These are phyloP conservation scores for Oplegnathus fasciatus DNA, from an alignment of 2,113 vertebrate species.

Conservation along the genomic window DNA sequence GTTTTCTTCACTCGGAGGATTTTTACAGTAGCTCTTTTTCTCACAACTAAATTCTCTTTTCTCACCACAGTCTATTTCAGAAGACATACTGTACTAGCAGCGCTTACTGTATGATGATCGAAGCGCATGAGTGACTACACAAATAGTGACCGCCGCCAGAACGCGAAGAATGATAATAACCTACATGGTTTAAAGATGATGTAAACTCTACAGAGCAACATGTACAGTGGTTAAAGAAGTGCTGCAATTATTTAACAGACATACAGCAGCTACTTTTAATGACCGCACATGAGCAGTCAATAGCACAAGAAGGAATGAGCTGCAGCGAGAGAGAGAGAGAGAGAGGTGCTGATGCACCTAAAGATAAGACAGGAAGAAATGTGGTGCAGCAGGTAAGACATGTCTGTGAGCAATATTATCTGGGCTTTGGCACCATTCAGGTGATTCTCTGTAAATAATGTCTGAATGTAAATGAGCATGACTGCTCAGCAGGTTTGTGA, in stretches of 20 bases:
- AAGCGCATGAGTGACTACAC: conserved; percentile 13
- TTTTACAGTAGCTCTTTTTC: conserved; percentile 57
- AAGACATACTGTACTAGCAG: conserved; percentile 16
- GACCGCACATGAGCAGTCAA: conserved; percentile 25
- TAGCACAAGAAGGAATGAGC: conserved; percentile 15
- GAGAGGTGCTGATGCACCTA: conserved; percentile 19
- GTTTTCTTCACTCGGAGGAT: conserved; percentile 4
- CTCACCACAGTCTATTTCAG: conserved; percentile 35
- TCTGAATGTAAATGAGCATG: conserved; percentile 58
- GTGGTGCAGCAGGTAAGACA: conserved; percentile 76
- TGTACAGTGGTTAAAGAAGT: conserved; percentile 19
- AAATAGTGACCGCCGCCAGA: conserved; percentile 34
- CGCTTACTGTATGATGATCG: conserved; percentile 22
- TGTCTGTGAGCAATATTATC: conserved; percentile 69
- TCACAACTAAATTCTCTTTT: conserved; percentile 2
- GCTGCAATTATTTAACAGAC: conserved; percentile 10
- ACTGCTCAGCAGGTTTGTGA: conserved; percentile 58
- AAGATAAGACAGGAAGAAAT: conserved; percentile 68
- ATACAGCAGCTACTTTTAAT: conserved; percentile 32
- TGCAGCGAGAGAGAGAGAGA: conserved; percentile 2
- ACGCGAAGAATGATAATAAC: conserved; percentile 22
- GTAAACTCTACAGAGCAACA: conserved; percentile 5
- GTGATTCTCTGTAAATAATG: conserved; percentile 38
- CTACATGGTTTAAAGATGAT: conserved; percentile 12
- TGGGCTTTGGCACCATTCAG: conserved; percentile 24